Conservation (phyloP, 2,888 invertebrate species). For the Penaeus monodon region DNA sequence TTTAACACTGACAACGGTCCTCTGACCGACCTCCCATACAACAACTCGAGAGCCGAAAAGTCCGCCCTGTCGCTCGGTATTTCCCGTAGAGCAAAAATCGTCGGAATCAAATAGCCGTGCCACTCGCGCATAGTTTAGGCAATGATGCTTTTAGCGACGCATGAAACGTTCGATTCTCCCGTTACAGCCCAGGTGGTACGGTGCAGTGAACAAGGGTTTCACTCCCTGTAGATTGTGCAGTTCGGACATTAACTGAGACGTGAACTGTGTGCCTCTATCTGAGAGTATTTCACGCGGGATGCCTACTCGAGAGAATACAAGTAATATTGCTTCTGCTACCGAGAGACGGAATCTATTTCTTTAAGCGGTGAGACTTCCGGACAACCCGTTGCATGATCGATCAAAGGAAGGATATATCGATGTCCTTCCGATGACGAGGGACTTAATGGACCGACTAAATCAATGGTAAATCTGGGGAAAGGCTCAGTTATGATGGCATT, state of each 20-base stretch:
- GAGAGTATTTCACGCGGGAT: slow-evolving; percentile 19
- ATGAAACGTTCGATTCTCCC: background rate
- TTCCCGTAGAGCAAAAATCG: slow-evolving; percentile 28
- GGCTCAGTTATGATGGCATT: slow-evolving; percentile 18
- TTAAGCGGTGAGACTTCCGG: slow-evolving; percentile 34
- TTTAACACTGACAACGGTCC: slow-evolving; percentile 29
- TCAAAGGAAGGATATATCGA: slow-evolving; percentile 33
- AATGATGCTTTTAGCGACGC: too few relatives aligned
- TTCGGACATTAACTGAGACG: slow-evolving; percentile 3
- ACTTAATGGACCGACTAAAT: slow-evolving; percentile 20
- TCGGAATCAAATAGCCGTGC: slow-evolving; percentile 4
- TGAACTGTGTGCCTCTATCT: slow-evolving; percentile 38
- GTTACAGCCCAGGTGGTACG: background rate
- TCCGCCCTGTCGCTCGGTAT: slow-evolving; percentile 42
- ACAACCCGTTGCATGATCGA: slow-evolving; percentile 35
- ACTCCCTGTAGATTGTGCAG: background rate
- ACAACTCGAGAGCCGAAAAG: slow-evolving; percentile 34
- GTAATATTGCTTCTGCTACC: slow-evolving; percentile 23
- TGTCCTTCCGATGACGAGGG: slow-evolving; percentile 3
- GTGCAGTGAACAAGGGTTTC: background rate
- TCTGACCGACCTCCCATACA: slow-evolving; percentile 25
- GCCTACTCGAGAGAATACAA: slow-evolving; percentile 35
- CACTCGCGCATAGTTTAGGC: background rate
- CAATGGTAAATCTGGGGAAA: slow-evolving; percentile 7
- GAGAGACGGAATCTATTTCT: slow-evolving; percentile 21